These are phyloP conservation scores for Vultur gryphus DNA, from an alignment of 2,797 vertebrate species.

Conservation along the genomic window DNA sequence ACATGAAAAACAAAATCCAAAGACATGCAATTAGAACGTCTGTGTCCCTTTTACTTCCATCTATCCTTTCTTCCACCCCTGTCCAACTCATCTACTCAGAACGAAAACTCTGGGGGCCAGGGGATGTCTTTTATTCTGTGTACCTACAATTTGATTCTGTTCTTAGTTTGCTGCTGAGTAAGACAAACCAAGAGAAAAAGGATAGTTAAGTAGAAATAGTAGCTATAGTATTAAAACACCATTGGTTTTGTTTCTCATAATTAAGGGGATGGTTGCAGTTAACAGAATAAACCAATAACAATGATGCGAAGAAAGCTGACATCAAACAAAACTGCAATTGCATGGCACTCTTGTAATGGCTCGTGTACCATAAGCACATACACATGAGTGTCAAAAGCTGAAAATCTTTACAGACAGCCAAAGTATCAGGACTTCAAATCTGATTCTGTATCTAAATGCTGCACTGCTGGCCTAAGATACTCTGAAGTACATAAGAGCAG, in stretches of 20 bases:
- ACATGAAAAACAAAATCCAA: neutral
- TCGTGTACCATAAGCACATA: neutral
- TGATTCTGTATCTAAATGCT: neutral
- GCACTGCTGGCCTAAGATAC: neutral
- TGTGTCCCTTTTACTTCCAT: neutral
- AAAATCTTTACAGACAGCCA: neutral
- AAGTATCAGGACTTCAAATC: neutral
- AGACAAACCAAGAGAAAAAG: neutral
- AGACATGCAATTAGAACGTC: neutral
- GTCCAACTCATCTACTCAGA: neutral
- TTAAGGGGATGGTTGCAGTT: neutral
- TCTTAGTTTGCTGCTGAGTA: neutral
- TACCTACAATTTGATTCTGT: neutral
- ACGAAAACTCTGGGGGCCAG: neutral
- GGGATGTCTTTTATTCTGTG: neutral
- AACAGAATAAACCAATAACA: neutral
- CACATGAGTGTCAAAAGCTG: neutral
- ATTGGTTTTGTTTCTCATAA: neutral
- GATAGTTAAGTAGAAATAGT: neutral
- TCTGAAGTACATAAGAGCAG: neutral
- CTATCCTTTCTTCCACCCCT: neutral
- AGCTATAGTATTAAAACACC: neutral
- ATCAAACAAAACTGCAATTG: neutral
- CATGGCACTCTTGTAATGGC: neutral
- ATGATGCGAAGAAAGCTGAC: neutral